A percentile compares a stretch with the other conserved stretches of the same genome.
Evolutionary conservation across 2,888 invertebrate species (phyloP).

Genomic region (Endotricha flammealis): DNA sequence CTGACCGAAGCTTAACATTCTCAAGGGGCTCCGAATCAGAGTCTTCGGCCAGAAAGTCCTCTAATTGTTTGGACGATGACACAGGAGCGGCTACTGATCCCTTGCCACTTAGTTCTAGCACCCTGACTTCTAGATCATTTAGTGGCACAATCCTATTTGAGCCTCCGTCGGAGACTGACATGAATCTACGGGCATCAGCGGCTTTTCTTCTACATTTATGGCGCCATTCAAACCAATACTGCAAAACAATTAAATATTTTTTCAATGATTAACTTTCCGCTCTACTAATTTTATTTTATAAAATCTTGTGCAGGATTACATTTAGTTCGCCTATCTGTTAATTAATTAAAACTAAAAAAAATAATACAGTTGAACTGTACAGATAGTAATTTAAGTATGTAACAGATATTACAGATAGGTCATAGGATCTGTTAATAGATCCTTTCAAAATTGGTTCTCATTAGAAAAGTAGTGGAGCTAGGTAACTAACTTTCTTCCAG

Average conservation of each 20-base stretch:
- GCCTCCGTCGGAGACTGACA: slow-evolving; percentile 33
- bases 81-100: slow-evolving; percentile 30
- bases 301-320: no score
- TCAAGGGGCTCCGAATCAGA: slow-evolving; percentile 50
- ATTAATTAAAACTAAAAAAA: no score
- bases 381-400: no score
- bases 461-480: no score
- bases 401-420: no score
- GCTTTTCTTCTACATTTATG: slow-evolving; percentile 65
- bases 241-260: slow-evolving; percentile 20
- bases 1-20: slow-evolving; percentile 32
- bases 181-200: slow-evolving; percentile 43
- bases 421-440: no score
- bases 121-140: slow-evolving; percentile 60
- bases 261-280: not conserved
- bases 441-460: no score
- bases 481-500: slow-evolving; percentile 55
- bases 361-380: no score
- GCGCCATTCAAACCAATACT: slow-evolving; percentile 71
- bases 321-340: no score
- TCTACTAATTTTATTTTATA: no score
- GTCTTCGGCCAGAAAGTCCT: slow-evolving; percentile 44
- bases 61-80: slow-evolving; percentile 37
- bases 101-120: slow-evolving; percentile 49
- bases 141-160: slow-evolving; percentile 49